Base-by-base conservation (phyloP, 2,113 vertebrate genomes). In the Cricetomys ansorgei region DNA sequence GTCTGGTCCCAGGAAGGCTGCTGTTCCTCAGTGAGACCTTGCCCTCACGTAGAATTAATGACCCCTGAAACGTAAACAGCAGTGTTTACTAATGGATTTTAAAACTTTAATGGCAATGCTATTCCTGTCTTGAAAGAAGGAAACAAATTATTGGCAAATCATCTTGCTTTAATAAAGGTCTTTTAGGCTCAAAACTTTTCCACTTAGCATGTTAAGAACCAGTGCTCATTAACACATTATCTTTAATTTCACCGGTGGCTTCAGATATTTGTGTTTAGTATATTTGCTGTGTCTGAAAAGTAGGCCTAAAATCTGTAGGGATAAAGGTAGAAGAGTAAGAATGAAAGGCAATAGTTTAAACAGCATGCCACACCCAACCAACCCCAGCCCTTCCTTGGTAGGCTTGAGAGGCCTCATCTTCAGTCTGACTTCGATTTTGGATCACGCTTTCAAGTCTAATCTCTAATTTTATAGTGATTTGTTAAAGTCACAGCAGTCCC, bases 31-130 rank as follows among this genome's bases (percentile, higher is more conserved):
- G 25, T 67, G 69, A 89, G 43, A 50, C 55, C 87, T 97, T 88
- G 67, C 62, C 91, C 96, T 21, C 72, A 95, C 90, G 53, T 21
- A 95, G 95, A 95, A 96, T 96, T 96, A 97, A 96, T 91, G 73
- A 79, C 94, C 85, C 77, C 64, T 62, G 94, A 91, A 89, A 93
- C 43, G 50, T 7, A 80, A 87, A 92, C 96, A 94, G 16, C 7
- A 0, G 10, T 97, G 94, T 98, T 97, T 96, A 97, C 94, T 88
- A 96, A 92, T 96, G 96, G 87, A 81, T 96, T 98, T 97, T 84
- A 94, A 96, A 92, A 95, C 53, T 81, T 93, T 88, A 96, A 92
- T 55, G 92, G 59, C 11, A 89, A 37, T 84, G 94, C 72, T 92
- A 62, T 96, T 97, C 17, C 43, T 77, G 13, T 72, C 25, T 65